Conservation (phyloP, 2,888 invertebrate species). For the Nebria salina region DNA sequence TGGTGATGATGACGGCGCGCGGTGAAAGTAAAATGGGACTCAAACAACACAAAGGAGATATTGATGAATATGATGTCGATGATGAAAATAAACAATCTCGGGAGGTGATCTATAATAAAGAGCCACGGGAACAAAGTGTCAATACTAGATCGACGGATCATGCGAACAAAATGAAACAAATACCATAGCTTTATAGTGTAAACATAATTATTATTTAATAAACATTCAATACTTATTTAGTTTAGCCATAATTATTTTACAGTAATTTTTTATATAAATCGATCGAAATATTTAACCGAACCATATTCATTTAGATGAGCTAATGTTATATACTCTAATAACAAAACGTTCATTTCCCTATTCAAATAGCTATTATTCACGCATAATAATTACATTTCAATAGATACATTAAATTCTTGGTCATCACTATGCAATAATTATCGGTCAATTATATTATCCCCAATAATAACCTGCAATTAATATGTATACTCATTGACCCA, state of each 20-base stretch:
- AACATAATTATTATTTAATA: neutral
- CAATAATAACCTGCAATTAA: no score
- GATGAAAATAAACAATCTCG: constrained; percentile 14
- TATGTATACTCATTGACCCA: no score
- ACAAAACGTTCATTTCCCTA: no score
- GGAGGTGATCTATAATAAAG: neutral
- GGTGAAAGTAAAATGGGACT: constrained; percentile 25
- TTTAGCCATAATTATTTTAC: neutral
- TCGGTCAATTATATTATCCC: no score
- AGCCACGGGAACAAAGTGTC: neutral
- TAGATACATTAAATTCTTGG: no score
- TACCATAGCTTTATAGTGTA: neutral
- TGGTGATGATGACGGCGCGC: constrained; percentile 30
- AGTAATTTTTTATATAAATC: neutral
- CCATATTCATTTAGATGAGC: neutral
- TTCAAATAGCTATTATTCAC: no score
- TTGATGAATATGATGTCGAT: constrained; percentile 19
- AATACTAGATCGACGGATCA: neutral
- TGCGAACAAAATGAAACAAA: neutral
- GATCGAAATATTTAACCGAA: neutral
- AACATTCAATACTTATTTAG: neutral
- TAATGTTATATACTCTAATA: no score
- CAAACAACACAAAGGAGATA: neutral
- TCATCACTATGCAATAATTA: no score
- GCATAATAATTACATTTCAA: no score